Conservation (phyloP, 2,888 invertebrate species). For the Apotomis betuletana region DNA sequence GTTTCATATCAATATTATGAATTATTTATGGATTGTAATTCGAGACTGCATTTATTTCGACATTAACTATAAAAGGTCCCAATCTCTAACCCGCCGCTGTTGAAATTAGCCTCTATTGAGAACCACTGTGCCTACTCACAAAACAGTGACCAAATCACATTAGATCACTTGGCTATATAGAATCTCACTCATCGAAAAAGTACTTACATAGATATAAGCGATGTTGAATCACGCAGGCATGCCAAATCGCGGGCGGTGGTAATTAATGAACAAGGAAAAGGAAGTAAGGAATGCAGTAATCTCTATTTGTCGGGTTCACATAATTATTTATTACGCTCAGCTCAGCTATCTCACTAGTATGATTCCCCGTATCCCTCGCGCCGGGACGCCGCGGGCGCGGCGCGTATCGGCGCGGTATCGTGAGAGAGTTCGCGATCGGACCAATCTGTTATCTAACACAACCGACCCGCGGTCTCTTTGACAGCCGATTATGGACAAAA, state of each 20-base stretch:
- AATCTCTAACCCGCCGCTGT: no score
- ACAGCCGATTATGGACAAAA: constrained; percentile 45
- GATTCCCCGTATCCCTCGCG: constrained; percentile 20
- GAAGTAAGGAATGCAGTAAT: constrained; percentile 29
- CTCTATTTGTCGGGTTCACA: constrained; percentile 29
- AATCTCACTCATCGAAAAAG: background rate
- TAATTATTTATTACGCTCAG: constrained; percentile 39
- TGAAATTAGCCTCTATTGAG: no score
- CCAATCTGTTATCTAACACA: constrained; percentile 45
- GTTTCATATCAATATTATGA: constrained; percentile 25
- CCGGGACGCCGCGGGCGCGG: constrained; percentile 31
- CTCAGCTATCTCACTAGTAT: constrained; percentile 29
- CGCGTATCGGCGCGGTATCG: constrained; percentile 42
- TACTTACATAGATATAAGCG: background rate
- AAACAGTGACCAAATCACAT: no score
- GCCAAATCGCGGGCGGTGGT: constrained; percentile 11
- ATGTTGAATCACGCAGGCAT: background rate
- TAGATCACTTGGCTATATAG: no score
- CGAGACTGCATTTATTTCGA: background rate
- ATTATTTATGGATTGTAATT: background rate
- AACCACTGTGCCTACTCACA: no score
- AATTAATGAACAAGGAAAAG: constrained; percentile 24
- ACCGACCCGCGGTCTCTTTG: constrained; percentile 45
- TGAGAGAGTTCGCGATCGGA: constrained; percentile 47
- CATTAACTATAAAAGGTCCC: no score